Base-by-base conservation (phyloP, 2,797 vertebrate species). In the Phrynocephalus guinanensis region DNA sequence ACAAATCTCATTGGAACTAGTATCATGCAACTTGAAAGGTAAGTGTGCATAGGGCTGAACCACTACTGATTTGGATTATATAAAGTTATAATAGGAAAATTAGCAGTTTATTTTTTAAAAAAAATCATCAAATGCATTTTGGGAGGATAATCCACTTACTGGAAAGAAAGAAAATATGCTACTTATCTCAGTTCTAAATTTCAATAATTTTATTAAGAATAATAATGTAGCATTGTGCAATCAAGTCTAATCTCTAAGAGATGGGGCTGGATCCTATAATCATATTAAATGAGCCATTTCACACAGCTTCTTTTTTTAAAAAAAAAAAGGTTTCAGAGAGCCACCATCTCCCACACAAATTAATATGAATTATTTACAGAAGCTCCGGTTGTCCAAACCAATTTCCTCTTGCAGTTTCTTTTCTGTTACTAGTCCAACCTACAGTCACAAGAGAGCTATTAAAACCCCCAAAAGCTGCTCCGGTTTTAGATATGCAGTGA, bases 351-450 rank as follows among this genome's bases (percentile, higher is more conserved):
- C 90, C 88, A 92, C 92, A 94, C 79, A 94, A 92, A 92, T 93
- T 86, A 93, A 48, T 95, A 93, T 93, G 89, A 94, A 94, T 93
- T 94, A 89, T 79, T 20, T 92, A 79, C 85, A 94, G 90, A 94
- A 93, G 56, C 88, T 90, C 85, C 90, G 94, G 60, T 92, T 93
- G 90, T 92, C 80, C 75, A 91, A 95, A 82, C 33, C 89, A 91
- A 90, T 93, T 94, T 95, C 44, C 75, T 93, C 79, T 90, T 90
- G 78, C 68, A 90, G 80, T 88, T 91, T 92, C 72, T 93, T 89
- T 93, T 91, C 87, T 92, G 63, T 90, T 93, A 87, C 92, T 93
- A 92, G 95, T 82, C 88, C 77, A 91, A 79, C 82, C 89, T 92
- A 81, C 84, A 93, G 88, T 90, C 86, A 94, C 71, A 68, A 89